Evolutionary conservation across 1,140 invertebrate species (phyloP).

Genomic region (Ooceraea biroi): DNA sequence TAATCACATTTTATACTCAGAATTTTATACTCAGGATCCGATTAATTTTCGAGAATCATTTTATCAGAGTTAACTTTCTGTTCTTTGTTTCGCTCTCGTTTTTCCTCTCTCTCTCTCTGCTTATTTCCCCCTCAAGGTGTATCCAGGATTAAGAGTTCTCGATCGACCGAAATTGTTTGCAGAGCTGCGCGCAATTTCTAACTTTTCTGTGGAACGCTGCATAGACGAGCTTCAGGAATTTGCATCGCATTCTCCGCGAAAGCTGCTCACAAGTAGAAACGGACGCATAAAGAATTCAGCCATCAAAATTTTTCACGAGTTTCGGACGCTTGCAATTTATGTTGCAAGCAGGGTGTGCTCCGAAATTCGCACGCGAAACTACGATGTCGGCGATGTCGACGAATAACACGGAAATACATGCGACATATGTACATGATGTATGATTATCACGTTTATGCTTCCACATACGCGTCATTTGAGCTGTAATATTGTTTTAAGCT

Average conservation of each 20-base stretch:
- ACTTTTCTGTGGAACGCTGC: constrained; percentile 45
- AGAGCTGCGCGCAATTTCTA: constrained; percentile 50
- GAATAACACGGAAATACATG: neutral
- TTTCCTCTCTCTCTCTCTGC: too few relatives aligned
- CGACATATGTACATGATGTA: neutral
- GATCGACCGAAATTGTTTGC: constrained; percentile 53
- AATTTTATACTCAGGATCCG: neutral
- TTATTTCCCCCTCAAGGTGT: neutral
- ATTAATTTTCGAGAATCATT: constrained; percentile 18
- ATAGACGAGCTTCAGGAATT: constrained; percentile 44
- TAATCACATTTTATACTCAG: neutral
- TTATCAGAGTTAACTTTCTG: neutral
- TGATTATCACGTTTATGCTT: neutral
- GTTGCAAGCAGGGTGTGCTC: constrained; percentile 3
- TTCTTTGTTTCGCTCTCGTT: neutral
- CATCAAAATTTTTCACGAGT: constrained; percentile 48
- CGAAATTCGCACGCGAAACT: neutral
- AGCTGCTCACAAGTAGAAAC: constrained; percentile 45
- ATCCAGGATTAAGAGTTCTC: constrained; percentile 37
- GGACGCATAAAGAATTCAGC: constrained; percentile 49
- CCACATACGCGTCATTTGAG: too few relatives aligned
- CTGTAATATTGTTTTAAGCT: constrained; percentile 2
- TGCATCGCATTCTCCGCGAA: constrained; percentile 43
- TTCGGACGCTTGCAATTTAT: constrained; percentile 27
- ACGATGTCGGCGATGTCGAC: neutral